Conservation (phyloP, 1,140 invertebrate species). For the Bombus breviceps region DNA sequence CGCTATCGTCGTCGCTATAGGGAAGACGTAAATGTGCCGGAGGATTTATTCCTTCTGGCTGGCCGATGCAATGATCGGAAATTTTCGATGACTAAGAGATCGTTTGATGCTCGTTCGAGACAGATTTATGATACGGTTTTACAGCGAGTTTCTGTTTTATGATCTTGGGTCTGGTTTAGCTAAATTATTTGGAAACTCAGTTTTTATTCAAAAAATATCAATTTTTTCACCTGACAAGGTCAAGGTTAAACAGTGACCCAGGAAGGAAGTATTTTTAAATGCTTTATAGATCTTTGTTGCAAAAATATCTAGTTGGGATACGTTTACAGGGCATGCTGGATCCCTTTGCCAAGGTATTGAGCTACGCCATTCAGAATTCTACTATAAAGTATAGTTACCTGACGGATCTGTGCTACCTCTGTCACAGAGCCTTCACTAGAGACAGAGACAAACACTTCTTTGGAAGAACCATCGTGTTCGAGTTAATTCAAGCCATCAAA, state of each 20-base stretch:
- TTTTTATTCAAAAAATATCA: background rate
- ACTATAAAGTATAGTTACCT: slow-evolving; percentile 92
- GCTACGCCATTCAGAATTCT: slow-evolving; percentile 94
- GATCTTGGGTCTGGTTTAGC: background rate
- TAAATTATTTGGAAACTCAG: background rate
- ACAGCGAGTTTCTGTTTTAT: background rate
- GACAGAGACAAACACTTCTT: slow-evolving; percentile 97
- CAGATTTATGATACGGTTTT: background rate
- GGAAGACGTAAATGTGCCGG: background rate
- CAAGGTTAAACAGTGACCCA: background rate
- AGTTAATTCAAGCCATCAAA: slow-evolving; percentile 97
- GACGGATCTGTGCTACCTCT: slow-evolving; percentile 94
- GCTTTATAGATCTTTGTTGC: background rate
- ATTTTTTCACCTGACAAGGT: background rate
- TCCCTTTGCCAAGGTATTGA: slow-evolving; percentile 97
- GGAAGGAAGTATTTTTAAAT: too few relatives aligned
- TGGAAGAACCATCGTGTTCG: slow-evolving; percentile 94
- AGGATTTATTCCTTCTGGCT: slow-evolving; percentile 14
- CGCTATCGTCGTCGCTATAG: background rate
- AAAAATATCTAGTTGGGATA: too few relatives aligned
- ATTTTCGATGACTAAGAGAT: background rate
- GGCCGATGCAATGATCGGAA: background rate
- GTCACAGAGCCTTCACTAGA: slow-evolving; percentile 92
- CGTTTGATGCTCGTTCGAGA: background rate
- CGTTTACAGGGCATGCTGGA: slow-evolving; percentile 89